Base-by-base conservation (phyloP, 2,888 invertebrate genomes). In the Rhagium mordax region DNA sequence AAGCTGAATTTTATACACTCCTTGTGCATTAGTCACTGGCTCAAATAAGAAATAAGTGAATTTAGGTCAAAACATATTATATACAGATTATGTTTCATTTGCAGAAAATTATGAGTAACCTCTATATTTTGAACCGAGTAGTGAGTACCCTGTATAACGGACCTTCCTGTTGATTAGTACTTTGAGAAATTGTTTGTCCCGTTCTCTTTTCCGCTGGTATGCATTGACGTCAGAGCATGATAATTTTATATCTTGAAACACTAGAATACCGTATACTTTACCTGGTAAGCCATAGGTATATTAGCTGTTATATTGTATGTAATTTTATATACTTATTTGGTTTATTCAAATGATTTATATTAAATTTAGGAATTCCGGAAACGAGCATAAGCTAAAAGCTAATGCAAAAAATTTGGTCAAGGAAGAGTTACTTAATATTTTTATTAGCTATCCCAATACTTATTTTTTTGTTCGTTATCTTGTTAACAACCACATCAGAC, bases 191-290 rank as follows among this genome's bases (percentile, higher is more conserved):
- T 53, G 53, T 51, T 66, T 20, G 41, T 67, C 47, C 67, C 67
- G 47, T 67, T 67, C 67, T 57, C 55, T 57, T 67, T 61, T 67
- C 67, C 67, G 57, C 51, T 41, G 67, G 57, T 47, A 67, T 67
- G 67, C 47, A 67, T 67, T 67, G 67, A 67, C 67, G 67, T 67
- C 67, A 67, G 57, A n/a, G 18, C 13, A 21, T 21, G 55, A 57
- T 67, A 67, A 67, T 53, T 16, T 61, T 61, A 61, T 21, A 8
- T 61, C 21, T 61, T 18, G 27, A 16, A 61, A 47, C 47, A 20
- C 3, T 21, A 47, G 47, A 41, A n/a, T n/a, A 41, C 41, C 3
- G 41, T n/a, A 41, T 41, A 13, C 13, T 33, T 33, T 33, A 33
- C 33, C 13, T 41, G 41, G 10, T 41, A n/a, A n/a, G 41, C n/a